Percentiles rank a stretch among this genome's conserved stretches.
phyloP scores from a whole-genome alignment of 2,797 vertebrate genomes.

The Tapirus indicus region DNA sequence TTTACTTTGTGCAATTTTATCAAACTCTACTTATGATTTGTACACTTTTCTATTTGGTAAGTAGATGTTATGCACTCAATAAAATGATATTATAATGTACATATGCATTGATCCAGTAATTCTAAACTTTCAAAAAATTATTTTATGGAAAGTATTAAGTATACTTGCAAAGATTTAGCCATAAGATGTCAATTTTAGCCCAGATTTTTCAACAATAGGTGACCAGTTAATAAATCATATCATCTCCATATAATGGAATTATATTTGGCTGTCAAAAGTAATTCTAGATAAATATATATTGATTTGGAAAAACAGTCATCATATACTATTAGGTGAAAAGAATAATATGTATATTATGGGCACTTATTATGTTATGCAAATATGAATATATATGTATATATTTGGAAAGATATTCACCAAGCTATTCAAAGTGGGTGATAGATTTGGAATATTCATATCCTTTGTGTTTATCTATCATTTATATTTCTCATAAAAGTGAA shows the following conservation, averaged over 20 bases:
- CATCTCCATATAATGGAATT: background rate
- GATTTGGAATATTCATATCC: background rate
- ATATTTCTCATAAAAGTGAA: conserved; percentile 24
- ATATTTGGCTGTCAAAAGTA: conserved; percentile 27
- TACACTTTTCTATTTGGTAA: background rate
- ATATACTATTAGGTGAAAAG: background rate
- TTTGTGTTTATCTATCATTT: background rate
- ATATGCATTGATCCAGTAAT: background rate
- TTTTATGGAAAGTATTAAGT: background rate
- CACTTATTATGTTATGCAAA: background rate
- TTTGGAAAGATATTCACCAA: conserved; percentile 26
- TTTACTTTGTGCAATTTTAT: background rate
- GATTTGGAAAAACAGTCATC: background rate
- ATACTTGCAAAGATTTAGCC: background rate
- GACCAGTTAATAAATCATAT: background rate
- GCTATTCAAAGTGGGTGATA: background rate
- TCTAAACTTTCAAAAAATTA: background rate
- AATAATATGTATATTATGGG: background rate
- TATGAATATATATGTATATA: background rate
- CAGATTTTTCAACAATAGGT: background rate
- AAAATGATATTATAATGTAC: background rate
- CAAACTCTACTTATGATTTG: background rate
- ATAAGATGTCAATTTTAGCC: background rate
- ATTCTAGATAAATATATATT: background rate
- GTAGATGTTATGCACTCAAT: background rate